Base-by-base conservation (phyloP, 2,113 vertebrate species). In the Hypomesus transpacificus region DNA sequence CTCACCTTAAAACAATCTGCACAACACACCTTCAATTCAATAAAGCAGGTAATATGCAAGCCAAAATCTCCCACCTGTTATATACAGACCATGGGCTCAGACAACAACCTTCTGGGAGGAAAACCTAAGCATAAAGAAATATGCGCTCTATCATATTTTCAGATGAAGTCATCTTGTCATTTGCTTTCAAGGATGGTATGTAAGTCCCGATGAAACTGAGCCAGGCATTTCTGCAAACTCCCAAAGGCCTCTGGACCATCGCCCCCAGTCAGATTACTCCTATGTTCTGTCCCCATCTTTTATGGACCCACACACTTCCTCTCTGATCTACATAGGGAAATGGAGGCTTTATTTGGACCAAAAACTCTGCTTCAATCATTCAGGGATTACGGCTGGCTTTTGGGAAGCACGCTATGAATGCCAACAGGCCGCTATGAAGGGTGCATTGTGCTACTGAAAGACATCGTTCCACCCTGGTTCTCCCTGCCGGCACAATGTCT, bases 131-230 rank as follows among this genome's bases (percentile, higher is more conserved):
- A 59, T 24, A 31, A 52, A 18, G 24, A 26, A 68, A 51, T 54
- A 21, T 2, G 7, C 22, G 4, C 39, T 65, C 58, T 68, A 71
- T 13, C 39, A 46, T 46, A 46, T 74, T 78, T 75, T 83, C 73
- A 21, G 16, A 39, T 69, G 75, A 13, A 82, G 22, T 73, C 80
- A 83, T 86, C 72, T 75, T 53, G 34, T 75, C 52, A 67, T 83
- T 82, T 64, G 69, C 82, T 87, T 75, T 82, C 34, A 52, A 71
- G 68, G 69, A 84, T 68, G 69, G 71, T 73, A 52, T 2, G 68
- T 64, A 68, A 74, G 83, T 80, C 77, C 75, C 73, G 24, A 16
- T 21, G 58, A 21, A 68, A 68, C 62, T 57, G 51, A 20, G 74
- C 51, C 53, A 26, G 66, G 57, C 13, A 66, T 65, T 50, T 75